These are phyloP conservation scores for Sminthopsis crassicaudata DNA, from an alignment of 2,113 vertebrate species.

Conservation along the genomic window DNA sequence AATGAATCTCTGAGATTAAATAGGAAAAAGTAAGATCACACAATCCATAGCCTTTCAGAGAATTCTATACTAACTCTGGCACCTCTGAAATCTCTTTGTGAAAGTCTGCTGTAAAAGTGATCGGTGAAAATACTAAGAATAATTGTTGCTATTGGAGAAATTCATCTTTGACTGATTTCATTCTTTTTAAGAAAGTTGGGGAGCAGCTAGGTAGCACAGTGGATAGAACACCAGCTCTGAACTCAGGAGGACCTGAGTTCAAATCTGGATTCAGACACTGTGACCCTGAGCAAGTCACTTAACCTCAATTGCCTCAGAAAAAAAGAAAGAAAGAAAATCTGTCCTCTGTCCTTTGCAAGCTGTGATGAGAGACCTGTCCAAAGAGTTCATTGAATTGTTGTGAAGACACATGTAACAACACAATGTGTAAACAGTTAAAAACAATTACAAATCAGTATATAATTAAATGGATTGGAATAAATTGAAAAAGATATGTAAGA, in stretches of 20 bases:
- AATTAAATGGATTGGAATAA: too few species aligned
- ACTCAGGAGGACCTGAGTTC: too few species aligned
- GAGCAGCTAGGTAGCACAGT: too few species aligned
- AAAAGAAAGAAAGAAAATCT: too few species aligned
- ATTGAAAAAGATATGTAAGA: too few species aligned
- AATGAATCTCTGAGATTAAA: slow-evolving; percentile 22
- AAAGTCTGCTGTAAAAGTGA: neutral
- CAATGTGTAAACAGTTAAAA: neutral
- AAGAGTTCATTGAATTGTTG: neutral
- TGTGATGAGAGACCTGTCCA: neutral
- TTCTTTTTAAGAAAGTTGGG: neutral
- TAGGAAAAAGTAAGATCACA: neutral
- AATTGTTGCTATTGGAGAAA: neutral
- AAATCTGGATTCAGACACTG: too few species aligned
- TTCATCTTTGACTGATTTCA: neutral
- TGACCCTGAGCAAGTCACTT: too few species aligned
- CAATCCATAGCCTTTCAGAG: neutral
- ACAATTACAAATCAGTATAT: neutral
- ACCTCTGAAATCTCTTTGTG: neutral
- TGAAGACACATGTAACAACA: neutral
- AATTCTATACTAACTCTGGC: neutral
- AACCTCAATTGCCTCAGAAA: too few species aligned
- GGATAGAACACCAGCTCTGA: too few species aligned
- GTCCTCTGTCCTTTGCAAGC: neutral
- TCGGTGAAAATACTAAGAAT: neutral